phyloP scores from a whole-genome alignment of 2,888 invertebrate genomes.

The Zonitis immaculata region DNA sequence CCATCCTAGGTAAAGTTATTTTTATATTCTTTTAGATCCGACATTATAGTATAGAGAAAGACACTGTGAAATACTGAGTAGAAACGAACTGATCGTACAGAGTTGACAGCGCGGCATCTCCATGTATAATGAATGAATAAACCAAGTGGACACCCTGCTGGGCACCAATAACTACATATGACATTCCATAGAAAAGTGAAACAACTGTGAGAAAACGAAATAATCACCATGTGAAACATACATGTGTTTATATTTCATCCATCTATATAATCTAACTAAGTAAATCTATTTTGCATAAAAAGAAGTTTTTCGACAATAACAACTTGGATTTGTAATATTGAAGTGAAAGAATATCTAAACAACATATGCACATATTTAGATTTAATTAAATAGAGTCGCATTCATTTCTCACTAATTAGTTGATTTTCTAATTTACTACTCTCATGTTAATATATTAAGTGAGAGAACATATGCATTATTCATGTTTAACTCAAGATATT shows the following conservation, averaged over 20 bases:
- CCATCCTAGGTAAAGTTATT: not conserved
- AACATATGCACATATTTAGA: not conserved
- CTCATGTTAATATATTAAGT: not conserved
- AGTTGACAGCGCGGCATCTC: conserved; percentile 28
- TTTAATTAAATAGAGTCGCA: not conserved
- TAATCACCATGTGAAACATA: conserved; percentile 26
- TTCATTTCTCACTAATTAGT: not conserved
- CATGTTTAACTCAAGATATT: not conserved
- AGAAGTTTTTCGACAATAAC: too few species aligned
- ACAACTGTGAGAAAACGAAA: conserved; percentile 42
- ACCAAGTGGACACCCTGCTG: conserved; percentile 29
- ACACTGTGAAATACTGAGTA: not conserved
- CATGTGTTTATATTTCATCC: too few species aligned
- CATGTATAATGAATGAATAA: conserved; percentile 33
- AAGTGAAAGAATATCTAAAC: not conserved
- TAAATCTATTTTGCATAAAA: too few species aligned
- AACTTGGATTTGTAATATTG: too few species aligned
- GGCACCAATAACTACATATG: conserved; percentile 37
- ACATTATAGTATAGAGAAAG: too few species aligned
- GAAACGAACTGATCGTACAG: not conserved
- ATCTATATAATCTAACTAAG: too few species aligned
- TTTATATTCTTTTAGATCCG: conserved; percentile 1
- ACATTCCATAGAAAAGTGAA: conserved; percentile 33
- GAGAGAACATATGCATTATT: not conserved
- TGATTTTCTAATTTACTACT: not conserved